These are phyloP conservation scores for Saguinus midas DNA, from an alignment of 2,113 vertebrate genomes.

Conservation along the genomic window DNA sequence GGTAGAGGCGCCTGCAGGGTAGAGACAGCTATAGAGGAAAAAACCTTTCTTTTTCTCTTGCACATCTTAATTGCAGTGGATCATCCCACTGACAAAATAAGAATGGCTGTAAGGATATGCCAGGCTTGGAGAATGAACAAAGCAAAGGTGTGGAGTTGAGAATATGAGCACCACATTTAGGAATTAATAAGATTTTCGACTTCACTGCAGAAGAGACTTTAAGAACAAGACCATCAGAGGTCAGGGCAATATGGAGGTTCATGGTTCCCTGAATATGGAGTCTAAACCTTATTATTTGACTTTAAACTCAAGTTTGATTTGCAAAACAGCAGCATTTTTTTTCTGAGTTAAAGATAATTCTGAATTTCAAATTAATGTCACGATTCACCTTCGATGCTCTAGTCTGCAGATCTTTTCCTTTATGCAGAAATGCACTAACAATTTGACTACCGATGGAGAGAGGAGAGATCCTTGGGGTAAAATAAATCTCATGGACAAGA, in stretches of 20 bases:
- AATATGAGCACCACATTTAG: not conserved
- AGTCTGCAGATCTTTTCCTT: not conserved
- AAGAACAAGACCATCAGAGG: not conserved
- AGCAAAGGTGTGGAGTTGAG: too few species aligned
- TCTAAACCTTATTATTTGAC: not conserved
- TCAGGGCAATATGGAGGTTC: not conserved
- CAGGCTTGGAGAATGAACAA: not conserved
- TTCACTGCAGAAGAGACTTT: not conserved
- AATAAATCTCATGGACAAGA: constrained; percentile 33
- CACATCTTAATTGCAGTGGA: not conserved
- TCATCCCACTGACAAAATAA: not conserved
- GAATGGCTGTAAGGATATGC: accelerated
- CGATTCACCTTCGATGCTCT: not conserved
- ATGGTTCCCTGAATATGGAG: not conserved
- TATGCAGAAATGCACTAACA: not conserved
- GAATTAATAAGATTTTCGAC: not conserved
- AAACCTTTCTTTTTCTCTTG: not conserved
- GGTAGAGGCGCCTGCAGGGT: not conserved
- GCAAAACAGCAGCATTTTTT: not conserved
- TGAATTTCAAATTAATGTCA: constrained; percentile 18
- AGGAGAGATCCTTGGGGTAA: not conserved
- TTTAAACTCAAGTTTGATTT: not conserved
- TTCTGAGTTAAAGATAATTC: not conserved
- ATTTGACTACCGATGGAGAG: not conserved
- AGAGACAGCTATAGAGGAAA: not conserved